These are phyloP conservation scores for Embidobia sp. DNA, from an alignment of 2,888 invertebrate genomes.

Conservation along the genomic window DNA sequence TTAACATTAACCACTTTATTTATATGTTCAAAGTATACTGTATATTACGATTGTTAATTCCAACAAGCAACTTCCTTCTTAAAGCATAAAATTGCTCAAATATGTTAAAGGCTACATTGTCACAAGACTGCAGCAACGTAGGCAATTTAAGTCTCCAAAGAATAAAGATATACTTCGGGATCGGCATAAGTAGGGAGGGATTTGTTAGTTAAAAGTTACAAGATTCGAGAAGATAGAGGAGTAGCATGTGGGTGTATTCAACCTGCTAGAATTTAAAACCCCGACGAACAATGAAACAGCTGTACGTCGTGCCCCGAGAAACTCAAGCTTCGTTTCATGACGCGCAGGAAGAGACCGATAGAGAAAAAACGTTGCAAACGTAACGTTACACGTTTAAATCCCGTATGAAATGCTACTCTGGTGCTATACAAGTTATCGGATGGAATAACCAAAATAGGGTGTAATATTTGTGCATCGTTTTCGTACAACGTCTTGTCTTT, in stretches of 20 bases:
- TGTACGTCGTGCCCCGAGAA: conserved; percentile 61
- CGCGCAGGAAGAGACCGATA: conserved; percentile 67
- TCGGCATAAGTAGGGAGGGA: not conserved
- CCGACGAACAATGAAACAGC: conserved; percentile 64
- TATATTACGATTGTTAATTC: too few relatives aligned
- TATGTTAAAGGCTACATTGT: too few relatives aligned
- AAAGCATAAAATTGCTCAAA: too few relatives aligned
- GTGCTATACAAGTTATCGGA: conserved; percentile 55
- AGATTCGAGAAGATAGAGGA: conserved; percentile 37
- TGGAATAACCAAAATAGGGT: conserved; percentile 45
- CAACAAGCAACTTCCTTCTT: too few relatives aligned
- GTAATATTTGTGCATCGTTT: conserved; percentile 30
- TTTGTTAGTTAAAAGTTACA: conserved; percentile 49
- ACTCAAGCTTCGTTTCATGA: conserved; percentile 62
- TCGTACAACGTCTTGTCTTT: conserved; percentile 17
- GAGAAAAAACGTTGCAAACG: conserved; percentile 66
- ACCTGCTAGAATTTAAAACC: conserved; percentile 75
- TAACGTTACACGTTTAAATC: conserved; percentile 79
- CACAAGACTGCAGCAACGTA: too few relatives aligned
- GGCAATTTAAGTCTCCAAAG: conserved; percentile 23
- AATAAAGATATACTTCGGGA: conserved; percentile 6
- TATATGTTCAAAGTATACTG: too few relatives aligned
- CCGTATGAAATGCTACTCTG: conserved; percentile 77
- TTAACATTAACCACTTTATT: too few relatives aligned
- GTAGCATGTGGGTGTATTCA: conserved; percentile 73